Evolutionary conservation across 1,140 invertebrate species (phyloP).

Genomic region (Lutraria rhynchaena): DNA sequence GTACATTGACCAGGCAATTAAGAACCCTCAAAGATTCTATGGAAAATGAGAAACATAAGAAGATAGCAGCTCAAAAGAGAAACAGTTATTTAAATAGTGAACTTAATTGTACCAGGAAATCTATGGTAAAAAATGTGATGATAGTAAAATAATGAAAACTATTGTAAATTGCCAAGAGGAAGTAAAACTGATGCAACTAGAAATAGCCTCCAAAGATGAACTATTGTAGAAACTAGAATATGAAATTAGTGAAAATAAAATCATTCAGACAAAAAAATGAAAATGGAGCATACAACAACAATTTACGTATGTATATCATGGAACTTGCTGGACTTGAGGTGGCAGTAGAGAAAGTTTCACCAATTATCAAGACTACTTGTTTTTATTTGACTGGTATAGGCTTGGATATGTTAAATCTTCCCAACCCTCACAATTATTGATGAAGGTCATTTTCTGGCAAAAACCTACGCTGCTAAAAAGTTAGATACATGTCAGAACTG

Average conservation of each 20-base stretch:
- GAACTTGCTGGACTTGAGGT: conserved; percentile 58
- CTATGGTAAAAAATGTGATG: too few species aligned
- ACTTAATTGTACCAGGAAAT: neutral
- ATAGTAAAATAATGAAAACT: too few species aligned
- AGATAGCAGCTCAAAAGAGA: neutral
- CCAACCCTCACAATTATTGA: neutral
- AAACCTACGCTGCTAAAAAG: conserved; percentile 1
- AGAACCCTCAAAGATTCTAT: neutral
- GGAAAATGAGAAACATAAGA: conserved; percentile 19
- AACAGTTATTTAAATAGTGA: neutral
- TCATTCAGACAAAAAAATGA: neutral
- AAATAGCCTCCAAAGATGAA: neutral
- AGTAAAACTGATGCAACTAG: neutral
- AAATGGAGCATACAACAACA: conserved; percentile 37
- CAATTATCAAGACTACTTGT: conserved; percentile 38
- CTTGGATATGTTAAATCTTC: conserved; percentile 14
- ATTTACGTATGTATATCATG: conserved; percentile 46
- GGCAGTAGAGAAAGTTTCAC: conserved; percentile 55
- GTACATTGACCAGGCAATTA: too few species aligned
- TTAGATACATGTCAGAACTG: neutral
- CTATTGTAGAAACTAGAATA: neutral
- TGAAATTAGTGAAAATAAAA: conserved; percentile 13
- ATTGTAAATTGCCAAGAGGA: too few species aligned
- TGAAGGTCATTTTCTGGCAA: conserved; percentile 24
- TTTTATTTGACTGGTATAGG: conserved; percentile 33